Conservation (phyloP, 2,888 invertebrate species). For the Belgica antarctica region DNA sequence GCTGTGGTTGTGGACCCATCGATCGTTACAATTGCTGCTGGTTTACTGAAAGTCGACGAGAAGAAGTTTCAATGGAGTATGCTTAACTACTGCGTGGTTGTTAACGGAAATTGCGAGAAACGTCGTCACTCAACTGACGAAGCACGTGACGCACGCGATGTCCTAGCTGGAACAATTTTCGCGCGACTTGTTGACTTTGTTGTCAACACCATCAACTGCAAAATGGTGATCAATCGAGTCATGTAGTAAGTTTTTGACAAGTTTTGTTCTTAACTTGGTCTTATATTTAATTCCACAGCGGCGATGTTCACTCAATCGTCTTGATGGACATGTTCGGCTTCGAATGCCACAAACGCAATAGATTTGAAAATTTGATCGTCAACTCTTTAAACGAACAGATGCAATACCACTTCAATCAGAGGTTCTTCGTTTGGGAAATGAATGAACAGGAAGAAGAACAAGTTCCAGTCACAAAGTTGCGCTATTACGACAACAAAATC, state of each 20-base stretch:
- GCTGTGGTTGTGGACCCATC: conserved; percentile 73
- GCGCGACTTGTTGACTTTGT: conserved; percentile 85
- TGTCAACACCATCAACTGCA: conserved; percentile 79
- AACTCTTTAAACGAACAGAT: conserved; percentile 91
- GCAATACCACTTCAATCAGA: conserved; percentile 89
- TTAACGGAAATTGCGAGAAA: conserved; percentile 59
- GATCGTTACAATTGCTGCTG: conserved; percentile 69
- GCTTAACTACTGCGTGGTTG: conserved; percentile 79
- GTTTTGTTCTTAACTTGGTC: not conserved
- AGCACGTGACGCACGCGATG: conserved; percentile 79
- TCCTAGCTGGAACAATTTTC: conserved; percentile 80
- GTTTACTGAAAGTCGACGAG: conserved; percentile 72
- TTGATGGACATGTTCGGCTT: conserved; percentile 89
- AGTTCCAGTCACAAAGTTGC: conserved; percentile 66
- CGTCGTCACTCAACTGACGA: conserved; percentile 69
- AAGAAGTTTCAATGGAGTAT: conserved; percentile 83
- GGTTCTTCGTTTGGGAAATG: conserved; percentile 89
- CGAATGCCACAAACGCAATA: conserved; percentile 84
- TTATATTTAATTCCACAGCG: conserved; percentile 60
- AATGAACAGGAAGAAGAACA: conserved; percentile 74
- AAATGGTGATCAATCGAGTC: conserved; percentile 77
- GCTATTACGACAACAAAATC: conserved; percentile 84
- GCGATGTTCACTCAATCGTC: conserved; percentile 77
- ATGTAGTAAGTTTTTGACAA: conserved; percentile 77
- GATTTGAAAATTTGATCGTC: conserved; percentile 81